Evolutionary conservation across 2,113 vertebrate species (phyloP).

Genomic region (Rhinoptilus africanus): DNA sequence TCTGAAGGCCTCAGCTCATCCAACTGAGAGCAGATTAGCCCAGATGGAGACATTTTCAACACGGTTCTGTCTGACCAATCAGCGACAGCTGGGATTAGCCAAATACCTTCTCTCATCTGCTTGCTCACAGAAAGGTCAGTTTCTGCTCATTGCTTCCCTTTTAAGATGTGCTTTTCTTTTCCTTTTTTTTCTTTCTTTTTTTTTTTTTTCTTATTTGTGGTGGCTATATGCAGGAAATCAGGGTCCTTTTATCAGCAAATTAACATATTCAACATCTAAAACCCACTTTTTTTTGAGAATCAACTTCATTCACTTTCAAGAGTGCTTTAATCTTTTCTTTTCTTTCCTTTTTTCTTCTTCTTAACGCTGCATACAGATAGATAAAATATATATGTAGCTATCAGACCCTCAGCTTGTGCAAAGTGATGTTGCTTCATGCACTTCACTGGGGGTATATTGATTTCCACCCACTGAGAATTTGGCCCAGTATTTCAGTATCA

Average conservation of each 20-base stretch:
- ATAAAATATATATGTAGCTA: constrained; percentile 13
- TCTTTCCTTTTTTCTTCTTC: not conserved
- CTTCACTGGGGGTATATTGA: not conserved
- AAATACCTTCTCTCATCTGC: constrained; percentile 91
- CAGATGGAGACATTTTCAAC: constrained; percentile 93
- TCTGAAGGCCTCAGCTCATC: constrained; percentile 87
- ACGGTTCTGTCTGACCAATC: constrained; percentile 83
- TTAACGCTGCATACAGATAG: not conserved
- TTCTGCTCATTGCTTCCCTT: constrained; percentile 87
- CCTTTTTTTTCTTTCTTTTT: not conserved
- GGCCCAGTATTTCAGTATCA: constrained; percentile 3
- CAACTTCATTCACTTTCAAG: constrained; percentile 79
- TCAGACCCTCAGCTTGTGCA: not conserved
- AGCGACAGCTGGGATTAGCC: constrained; percentile 86
- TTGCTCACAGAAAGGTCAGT: constrained; percentile 90
- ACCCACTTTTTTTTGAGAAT: constrained; percentile 69
- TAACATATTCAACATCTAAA: constrained; percentile 85
- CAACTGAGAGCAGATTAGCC: constrained; percentile 91
- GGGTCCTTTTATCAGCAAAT: constrained; percentile 80
- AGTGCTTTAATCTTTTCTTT: constrained; percentile 75
- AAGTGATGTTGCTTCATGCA: not conserved
- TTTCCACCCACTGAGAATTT: constrained; percentile 7
- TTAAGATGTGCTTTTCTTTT: constrained; percentile 75
- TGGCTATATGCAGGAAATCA: constrained; percentile 72
- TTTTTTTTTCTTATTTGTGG: constrained; percentile 58